Base-by-base conservation (phyloP, 1,140 invertebrate species). In the Cylas formicarius region DNA sequence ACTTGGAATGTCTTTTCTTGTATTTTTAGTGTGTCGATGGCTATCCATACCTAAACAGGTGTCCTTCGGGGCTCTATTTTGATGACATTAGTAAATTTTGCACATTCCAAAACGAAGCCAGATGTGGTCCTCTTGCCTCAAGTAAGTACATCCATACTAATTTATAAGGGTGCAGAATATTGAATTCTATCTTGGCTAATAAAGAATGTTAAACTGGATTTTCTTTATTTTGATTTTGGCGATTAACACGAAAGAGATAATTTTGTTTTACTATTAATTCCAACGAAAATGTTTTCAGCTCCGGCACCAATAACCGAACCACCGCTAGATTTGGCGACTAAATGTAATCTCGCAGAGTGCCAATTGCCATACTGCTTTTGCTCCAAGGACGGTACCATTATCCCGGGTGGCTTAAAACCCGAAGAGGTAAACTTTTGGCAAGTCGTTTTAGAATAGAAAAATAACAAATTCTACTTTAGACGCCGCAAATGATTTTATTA, bases 351-450 rank as follows among this genome's bases (percentile, higher is more conserved):
- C 1, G 67, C 76, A 1, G 72, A 80, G 27, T 96, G 93, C 60
- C 62, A 72, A 33, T 71, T 96, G 40, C 92, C 92, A 5, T 89
- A 93, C 57, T 97, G 93, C 62, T 94, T 86, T 67, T 96, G 92
- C 64, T 91, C 89, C 4, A 84, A 85, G 60, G 89, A 94, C 68
- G 90, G 89, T 5, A 92, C 89, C 0, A 65, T 78, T 19, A 87
- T 92, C 54, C 90, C 90, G 2, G 88, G 86, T 23, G 81, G 78
- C 22, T 68, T 91, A 20, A 78, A 85, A 33, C 78, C 84, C 9
- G 79, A 86, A 62, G 80, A 90, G 56, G 88, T 90, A 72, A 77
- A 63, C n/a, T n/a, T n/a, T n/a, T n/a, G n/a, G n/a, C n/a, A n/a
- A n/a, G n/a, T n/a, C 16, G n/a, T 23, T 36, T 24, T 18, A 4